These are phyloP conservation scores for Cheilosia vernalis DNA, from an alignment of 2,888 invertebrate genomes.

Conservation along the genomic window DNA sequence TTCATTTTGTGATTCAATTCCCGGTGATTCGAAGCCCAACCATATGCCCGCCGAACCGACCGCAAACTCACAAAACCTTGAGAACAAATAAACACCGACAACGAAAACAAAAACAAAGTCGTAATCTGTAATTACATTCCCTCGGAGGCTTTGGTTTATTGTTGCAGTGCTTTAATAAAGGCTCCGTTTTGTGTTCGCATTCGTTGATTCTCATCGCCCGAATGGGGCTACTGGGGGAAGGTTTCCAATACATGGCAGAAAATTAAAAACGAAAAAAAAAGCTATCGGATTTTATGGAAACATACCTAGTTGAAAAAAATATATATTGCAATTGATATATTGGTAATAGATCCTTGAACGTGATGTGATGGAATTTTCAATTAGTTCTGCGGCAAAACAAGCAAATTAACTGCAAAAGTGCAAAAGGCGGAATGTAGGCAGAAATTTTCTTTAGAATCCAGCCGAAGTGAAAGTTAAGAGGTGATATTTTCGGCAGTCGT, in stretches of 20 bases:
- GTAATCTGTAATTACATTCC: slow-evolving; percentile 63
- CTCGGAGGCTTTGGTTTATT: slow-evolving; percentile 50
- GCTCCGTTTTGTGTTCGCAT: slow-evolving; percentile 4
- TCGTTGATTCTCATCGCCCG: neutral
- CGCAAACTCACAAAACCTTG: slow-evolving; percentile 14
- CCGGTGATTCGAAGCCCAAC: slow-evolving; percentile 17
- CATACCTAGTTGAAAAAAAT: neutral
- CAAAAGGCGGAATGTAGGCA: too few relatives aligned
- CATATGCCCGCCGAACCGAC: neutral
- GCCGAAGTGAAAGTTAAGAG: too few relatives aligned
- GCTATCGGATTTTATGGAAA: neutral
- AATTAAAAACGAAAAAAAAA: neutral
- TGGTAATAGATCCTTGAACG: slow-evolving; percentile 11
- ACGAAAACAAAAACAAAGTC: slow-evolving; percentile 28
- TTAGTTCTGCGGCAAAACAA: slow-evolving; percentile 3
- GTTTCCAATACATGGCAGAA: neutral
- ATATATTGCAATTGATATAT: slow-evolving; percentile 2
- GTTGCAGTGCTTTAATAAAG: slow-evolving; percentile 48
- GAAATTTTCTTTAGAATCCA: too few relatives aligned
- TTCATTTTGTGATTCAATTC: slow-evolving; percentile 48
- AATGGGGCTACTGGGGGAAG: slow-evolving; percentile 23
- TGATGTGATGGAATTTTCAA: slow-evolving; percentile 39
- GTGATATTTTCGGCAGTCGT: too few relatives aligned
- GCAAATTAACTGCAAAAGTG: neutral
- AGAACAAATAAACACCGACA: neutral